A percentile compares a stretch with the other conserved stretches of the same genome.
phyloP scores from a whole-genome alignment of 1,140 invertebrate species.

The Spodoptera frugiperda region DNA sequence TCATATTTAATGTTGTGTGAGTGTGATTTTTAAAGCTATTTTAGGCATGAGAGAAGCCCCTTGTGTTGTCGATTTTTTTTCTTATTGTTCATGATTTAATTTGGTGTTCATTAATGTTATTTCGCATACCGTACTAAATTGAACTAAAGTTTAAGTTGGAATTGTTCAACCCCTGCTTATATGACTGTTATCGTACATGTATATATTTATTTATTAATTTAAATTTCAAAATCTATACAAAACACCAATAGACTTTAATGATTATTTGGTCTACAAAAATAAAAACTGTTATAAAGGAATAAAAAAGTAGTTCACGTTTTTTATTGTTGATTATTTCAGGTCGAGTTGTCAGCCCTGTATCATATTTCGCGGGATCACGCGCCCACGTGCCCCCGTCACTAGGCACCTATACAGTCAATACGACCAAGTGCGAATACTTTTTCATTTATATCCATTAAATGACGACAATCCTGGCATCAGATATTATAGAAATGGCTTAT shows the following conservation, averaged over 20 bases:
- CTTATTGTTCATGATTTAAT: no score
- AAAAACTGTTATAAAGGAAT: no score
- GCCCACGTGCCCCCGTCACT: constrained; percentile 69
- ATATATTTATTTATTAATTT: no score
- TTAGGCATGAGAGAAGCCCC: not conserved
- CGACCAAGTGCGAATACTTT: constrained; percentile 80
- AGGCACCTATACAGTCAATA: constrained; percentile 72
- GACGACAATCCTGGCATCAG: constrained; percentile 64
- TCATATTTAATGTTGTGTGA: not conserved
- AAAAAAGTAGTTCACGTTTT: not conserved
- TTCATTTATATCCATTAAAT: constrained; percentile 75
- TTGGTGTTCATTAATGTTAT: no score
- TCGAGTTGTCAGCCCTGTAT: constrained; percentile 57
- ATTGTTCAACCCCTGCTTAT: no score
- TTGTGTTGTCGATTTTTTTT: not conserved
- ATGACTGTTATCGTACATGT: no score
- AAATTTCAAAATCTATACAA: no score
- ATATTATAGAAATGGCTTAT: constrained; percentile 13
- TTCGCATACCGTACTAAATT: no score
- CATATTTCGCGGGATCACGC: constrained; percentile 67
- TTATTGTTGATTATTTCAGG: not conserved
- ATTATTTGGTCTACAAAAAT: no score
- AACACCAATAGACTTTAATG: no score
- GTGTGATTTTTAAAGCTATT: no score
- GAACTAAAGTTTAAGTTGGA: no score